Base-by-base conservation (phyloP, 2,797 vertebrate genomes). In the Bradypus variegatus region DNA sequence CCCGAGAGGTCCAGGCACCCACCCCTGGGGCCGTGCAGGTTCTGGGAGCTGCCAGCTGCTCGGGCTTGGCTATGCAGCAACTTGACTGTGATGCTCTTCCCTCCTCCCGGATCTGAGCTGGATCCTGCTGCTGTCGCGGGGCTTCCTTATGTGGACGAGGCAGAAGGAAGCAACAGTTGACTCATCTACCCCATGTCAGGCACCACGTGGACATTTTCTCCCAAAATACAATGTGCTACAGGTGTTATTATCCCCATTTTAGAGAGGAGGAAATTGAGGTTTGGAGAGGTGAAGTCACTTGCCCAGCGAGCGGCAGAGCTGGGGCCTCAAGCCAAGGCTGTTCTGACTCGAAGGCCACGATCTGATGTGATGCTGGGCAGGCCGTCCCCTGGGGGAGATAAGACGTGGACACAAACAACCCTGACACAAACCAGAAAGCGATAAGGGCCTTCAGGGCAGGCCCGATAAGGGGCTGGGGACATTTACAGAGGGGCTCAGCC, bases 371-470 rank as follows among this genome's bases (percentile, higher is more conserved):
- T 8, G 25, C 75, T 92, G 41, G 50, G 45, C 67, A 82, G 87
- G 81, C 80, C 31, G n/a, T 21, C 41, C n/a, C 31, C 6, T 38
- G 27, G 50, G 38, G 31, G 50, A 94, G 88, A 92, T 69, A 89
- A 92, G 91, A 85, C 69, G 15, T 0, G 23, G 79, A 86, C 62
- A 81, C 33, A 81, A 91, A 94, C 75, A 88, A 45, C 38, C 36
- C 55, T 33, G 48, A 89, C 89, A 89, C n/a, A 92, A 85, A 73
- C 82, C 90, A 93, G 87, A 90, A 55, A 50, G 50, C 0, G 41
- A 91, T 45, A 87, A 72, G 48, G 58, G 50, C 80, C 94, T 80
- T 36, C 25, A 23, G 60, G 48, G 41, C 65, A 69, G 60, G 65
- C 64, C 73, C 85, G 91, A 72, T 73, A 78, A 72, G 4, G 12